Conservation (phyloP, 2,888 invertebrate species). For the Lepidocyrtinus sp. region DNA sequence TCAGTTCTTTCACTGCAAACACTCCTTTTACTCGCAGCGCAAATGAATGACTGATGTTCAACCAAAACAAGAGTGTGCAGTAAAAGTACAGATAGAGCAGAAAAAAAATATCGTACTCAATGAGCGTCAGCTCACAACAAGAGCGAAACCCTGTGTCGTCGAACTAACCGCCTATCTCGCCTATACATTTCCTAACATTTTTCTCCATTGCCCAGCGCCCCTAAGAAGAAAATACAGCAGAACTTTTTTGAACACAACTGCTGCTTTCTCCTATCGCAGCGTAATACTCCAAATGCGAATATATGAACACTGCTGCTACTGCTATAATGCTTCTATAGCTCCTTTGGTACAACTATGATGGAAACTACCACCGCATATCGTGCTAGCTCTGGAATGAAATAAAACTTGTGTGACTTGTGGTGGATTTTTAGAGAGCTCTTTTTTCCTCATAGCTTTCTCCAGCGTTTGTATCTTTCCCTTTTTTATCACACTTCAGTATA, state of each 20-base stretch:
- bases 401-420: conserved; percentile 58
- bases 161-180: conserved; percentile 9
- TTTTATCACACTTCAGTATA: conserved; percentile 16
- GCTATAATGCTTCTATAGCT: neutral
- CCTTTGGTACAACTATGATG: neutral
- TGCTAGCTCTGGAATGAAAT: conserved; percentile 58
- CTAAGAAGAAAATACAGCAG: neutral
- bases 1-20: conserved; percentile 7
- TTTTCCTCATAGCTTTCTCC: conserved; percentile 36
- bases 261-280: neutral
- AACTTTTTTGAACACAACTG: neutral
- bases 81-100: conserved; percentile 36
- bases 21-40: conserved; percentile 41
- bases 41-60: conserved; percentile 59
- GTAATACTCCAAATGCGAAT: neutral
- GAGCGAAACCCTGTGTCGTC: conserved; percentile 15
- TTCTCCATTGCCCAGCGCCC: neutral
- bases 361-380: conserved; percentile 46
- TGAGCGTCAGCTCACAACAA: conserved; percentile 55
- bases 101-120: conserved; percentile 35
- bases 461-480: neutral
- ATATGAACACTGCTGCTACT: neutral
- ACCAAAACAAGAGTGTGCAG: conserved; percentile 32
- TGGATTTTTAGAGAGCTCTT: conserved; percentile 27
- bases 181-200: conserved; percentile 1